phyloP scores from a whole-genome alignment of 2,888 invertebrate genomes.

The Embidobia sp. region DNA sequence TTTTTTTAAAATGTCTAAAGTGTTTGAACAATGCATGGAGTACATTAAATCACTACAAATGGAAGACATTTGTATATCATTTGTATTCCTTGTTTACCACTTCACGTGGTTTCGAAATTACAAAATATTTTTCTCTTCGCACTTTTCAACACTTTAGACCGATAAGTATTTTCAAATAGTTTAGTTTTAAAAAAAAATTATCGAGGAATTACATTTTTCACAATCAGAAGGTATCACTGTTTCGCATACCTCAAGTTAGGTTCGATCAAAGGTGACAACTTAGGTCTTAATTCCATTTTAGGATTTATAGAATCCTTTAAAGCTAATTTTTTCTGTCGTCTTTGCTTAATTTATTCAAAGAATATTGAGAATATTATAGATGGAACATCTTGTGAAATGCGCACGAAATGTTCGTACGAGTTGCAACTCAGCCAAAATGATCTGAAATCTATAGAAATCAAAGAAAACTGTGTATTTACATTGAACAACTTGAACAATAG shows the following conservation, averaged over 20 bases:
- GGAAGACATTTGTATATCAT: too few species aligned
- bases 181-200: conserved; percentile 2
- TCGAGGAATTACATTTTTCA: conserved; percentile 8
- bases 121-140: too few species aligned
- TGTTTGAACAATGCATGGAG: too few species aligned
- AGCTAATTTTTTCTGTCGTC: neutral
- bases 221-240: conserved; percentile 7
- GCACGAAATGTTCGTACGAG: neutral
- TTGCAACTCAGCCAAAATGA: neutral
- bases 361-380: neutral
- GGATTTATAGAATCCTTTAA: conserved; percentile 13
- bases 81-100: conserved; percentile 50
- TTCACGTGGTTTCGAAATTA: neutral
- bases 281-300: conserved; percentile 10
- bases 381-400: neutral
- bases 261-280: conserved; percentile 55
- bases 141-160: neutral
- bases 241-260: conserved; percentile 6
- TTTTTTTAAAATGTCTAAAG: too few species aligned
- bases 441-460: neutral
- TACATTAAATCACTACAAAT: too few species aligned
- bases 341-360: conserved; percentile 1
- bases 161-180: neutral
- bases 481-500: conserved; percentile 22
- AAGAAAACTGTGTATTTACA: neutral